Evolutionary conservation across 2,888 invertebrate genomes (phyloP).

Genomic region (Alloscopus bannaensis): DNA sequence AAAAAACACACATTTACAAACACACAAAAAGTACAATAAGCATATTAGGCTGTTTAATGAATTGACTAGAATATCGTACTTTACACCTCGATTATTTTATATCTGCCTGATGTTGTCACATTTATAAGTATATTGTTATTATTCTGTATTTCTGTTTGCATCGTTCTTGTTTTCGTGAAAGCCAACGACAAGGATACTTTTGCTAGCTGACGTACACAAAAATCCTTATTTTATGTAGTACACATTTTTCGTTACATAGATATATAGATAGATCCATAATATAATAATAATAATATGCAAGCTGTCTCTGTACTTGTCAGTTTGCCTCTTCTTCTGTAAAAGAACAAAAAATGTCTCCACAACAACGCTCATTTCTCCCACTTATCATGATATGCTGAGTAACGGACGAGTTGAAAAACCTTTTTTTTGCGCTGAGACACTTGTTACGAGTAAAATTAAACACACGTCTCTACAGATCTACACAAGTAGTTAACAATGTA

Average conservation of each 20-base stretch:
- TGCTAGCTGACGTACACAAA: too few relatives aligned
- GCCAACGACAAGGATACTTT: too few relatives aligned
- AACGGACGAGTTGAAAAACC: conserved; percentile 43
- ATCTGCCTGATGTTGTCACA: conserved; percentile 14
- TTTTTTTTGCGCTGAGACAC: conserved; percentile 53
- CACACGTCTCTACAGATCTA: conserved; percentile 23
- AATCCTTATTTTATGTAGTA: too few relatives aligned
- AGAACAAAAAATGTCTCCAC: too few relatives aligned
- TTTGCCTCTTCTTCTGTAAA: too few relatives aligned
- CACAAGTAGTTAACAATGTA: conserved; percentile 58
- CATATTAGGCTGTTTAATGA: conserved; percentile 61
- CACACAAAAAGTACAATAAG: conserved; percentile 57
- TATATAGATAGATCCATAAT: too few relatives aligned
- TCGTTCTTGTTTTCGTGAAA: too few relatives aligned
- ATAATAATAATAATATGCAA: too few relatives aligned
- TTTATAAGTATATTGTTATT: not conserved
- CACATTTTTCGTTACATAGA: too few relatives aligned
- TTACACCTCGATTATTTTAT: conserved; percentile 44
- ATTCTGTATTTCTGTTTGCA: too few relatives aligned
- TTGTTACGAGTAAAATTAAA: conserved; percentile 16
- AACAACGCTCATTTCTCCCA: too few relatives aligned
- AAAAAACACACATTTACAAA: conserved; percentile 40
- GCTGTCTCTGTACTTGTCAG: too few relatives aligned
- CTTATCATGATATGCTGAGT: conserved; percentile 45
- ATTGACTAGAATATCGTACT: conserved; percentile 64